phyloP scores from a whole-genome alignment of 2,113 vertebrate species.

The Glareola pratincola region DNA sequence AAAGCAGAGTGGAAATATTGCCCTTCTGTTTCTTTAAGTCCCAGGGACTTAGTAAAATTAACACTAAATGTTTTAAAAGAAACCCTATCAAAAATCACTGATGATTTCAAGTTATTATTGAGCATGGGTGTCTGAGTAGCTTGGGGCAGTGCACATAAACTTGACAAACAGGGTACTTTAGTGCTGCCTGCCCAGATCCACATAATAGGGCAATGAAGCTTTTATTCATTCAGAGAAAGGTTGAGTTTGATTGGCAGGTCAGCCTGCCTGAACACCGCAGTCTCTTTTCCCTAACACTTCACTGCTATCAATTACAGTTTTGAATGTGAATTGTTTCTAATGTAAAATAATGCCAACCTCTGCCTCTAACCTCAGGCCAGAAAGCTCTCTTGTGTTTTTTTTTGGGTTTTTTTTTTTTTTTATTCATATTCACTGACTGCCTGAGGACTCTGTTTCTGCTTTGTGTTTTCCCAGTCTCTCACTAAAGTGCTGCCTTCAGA shows the following conservation, averaged over 20 bases:
- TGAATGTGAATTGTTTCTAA: slow-evolving; percentile 88
- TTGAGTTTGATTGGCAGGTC: slow-evolving; percentile 85
- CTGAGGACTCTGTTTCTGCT: slow-evolving; percentile 57
- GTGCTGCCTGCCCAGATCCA: slow-evolving; percentile 78
- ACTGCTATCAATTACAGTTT: slow-evolving; percentile 87
- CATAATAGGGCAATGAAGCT: slow-evolving; percentile 81
- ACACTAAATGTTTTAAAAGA: slow-evolving; percentile 59
- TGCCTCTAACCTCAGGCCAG: slow-evolving; percentile 79
- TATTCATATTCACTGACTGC: slow-evolving; percentile 41
- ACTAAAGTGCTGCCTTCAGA: slow-evolving; percentile 52
- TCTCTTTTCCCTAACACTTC: slow-evolving; percentile 77
- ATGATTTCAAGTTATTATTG: slow-evolving; percentile 74
- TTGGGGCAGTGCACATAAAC: slow-evolving; percentile 77
- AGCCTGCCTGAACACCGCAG: slow-evolving; percentile 70
- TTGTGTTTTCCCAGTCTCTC: slow-evolving; percentile 57
- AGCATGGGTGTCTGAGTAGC: slow-evolving; percentile 73
- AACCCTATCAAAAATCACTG: slow-evolving; percentile 69
- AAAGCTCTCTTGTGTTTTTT: slow-evolving; percentile 72
- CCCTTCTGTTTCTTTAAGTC: slow-evolving; percentile 31
- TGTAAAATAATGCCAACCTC: slow-evolving; percentile 87
- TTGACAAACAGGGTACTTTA: slow-evolving; percentile 81
- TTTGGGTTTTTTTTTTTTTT: background rate
- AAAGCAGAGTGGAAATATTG: slow-evolving; percentile 40
- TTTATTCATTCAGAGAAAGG: slow-evolving; percentile 82
- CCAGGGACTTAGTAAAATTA: slow-evolving; percentile 64